These are phyloP conservation scores for Hyaena hyaena DNA, from an alignment of 2,113 vertebrate species.

Conservation along the genomic window DNA sequence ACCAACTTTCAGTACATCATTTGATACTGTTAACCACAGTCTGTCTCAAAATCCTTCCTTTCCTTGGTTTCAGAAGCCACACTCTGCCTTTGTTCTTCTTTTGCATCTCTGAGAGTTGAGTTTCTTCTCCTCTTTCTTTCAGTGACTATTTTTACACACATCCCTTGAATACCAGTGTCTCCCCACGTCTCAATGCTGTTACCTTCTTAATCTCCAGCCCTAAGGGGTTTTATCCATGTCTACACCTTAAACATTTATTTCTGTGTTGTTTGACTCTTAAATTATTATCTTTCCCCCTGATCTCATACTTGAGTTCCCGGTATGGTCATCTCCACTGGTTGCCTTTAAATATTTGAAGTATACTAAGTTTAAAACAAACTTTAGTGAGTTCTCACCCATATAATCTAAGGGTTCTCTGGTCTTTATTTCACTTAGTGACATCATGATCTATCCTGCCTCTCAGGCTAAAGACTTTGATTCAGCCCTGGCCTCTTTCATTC, in stretches of 20 bases:
- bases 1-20: not conserved
- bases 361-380: not conserved
- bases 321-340: not conserved
- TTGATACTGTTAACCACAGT: not conserved
- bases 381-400: not conserved
- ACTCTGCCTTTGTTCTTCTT: not conserved
- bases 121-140: not conserved
- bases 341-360: not conserved
- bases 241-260: not conserved
- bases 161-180: not conserved
- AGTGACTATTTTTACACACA: not conserved
- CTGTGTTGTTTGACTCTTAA: not conserved
- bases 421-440: not conserved
- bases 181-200: not conserved
- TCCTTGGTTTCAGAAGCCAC: not conserved
- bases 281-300: not conserved
- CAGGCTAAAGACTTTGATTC: not conserved
- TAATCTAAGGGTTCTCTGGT: not conserved
- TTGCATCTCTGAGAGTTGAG: not conserved
- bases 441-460: not conserved
- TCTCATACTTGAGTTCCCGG: not conserved
- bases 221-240: not conserved
- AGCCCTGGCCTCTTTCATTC: not conserved
- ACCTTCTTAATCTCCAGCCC: not conserved
- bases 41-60: not conserved